Conservation (phyloP, 2,797 vertebrate genomes). For the Dipus sagitta region DNA sequence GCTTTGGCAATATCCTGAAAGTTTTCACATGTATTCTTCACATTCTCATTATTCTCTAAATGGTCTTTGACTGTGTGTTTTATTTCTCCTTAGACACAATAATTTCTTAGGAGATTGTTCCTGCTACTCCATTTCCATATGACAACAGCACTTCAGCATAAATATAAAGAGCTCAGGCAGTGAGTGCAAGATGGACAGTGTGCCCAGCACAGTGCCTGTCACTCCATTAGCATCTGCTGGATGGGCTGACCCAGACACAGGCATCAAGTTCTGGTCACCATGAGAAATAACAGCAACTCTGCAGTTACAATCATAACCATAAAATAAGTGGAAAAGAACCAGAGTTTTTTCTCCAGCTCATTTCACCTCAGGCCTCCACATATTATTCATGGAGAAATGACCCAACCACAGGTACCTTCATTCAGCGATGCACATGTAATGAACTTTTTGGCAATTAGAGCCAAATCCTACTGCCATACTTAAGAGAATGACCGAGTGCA, state of each 20-base stretch:
- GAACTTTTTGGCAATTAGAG: neutral
- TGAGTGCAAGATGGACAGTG: neutral
- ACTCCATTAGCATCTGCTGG: neutral
- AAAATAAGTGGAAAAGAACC: neutral
- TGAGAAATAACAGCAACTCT: neutral
- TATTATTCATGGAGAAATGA: neutral
- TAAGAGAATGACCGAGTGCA: neutral
- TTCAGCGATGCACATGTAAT: neutral
- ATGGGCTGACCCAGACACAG: neutral
- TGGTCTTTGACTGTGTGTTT: constrained; percentile 59
- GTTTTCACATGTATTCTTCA: constrained; percentile 52
- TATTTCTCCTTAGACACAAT: constrained; percentile 65
- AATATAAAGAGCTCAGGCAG: neutral
- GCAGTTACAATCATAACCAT: neutral
- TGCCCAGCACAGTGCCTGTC: neutral
- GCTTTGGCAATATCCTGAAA: constrained; percentile 1
- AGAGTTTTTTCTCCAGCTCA: neutral
- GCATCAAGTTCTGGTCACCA: neutral
- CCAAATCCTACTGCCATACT: neutral
- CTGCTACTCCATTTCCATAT: neutral
- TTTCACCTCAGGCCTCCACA: neutral
- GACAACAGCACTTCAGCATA: neutral
- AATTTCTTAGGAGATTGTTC: constrained; percentile 53
- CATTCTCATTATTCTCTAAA: constrained; percentile 68
- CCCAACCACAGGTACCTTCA: neutral